A percentile compares a stretch with the other conserved stretches of the same genome.
Conservation (phyloP, 2,888 invertebrate species). For the Oxystoma pomonae region DNA sequence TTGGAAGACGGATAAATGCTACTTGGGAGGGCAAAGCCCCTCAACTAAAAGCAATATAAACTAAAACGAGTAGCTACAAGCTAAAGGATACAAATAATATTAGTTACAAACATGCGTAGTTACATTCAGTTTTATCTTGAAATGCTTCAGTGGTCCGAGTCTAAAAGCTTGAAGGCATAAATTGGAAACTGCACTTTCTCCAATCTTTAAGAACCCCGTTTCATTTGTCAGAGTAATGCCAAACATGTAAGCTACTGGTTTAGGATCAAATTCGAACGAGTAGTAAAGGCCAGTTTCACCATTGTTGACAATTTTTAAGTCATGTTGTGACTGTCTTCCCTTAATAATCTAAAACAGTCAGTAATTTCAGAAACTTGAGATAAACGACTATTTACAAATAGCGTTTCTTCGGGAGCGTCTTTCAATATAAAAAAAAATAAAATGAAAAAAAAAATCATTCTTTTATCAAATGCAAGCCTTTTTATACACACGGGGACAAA, state of each 20-base stretch:
- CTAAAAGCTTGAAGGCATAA: constrained; percentile 21
- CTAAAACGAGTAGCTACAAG: no score
- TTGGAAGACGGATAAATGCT: no score
- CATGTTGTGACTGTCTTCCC: constrained; percentile 17
- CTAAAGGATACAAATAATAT: constrained; percentile 4
- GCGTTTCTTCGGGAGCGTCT: no score
- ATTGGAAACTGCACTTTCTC: constrained; percentile 2
- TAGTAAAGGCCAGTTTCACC: constrained; percentile 30
- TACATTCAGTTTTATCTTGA: constrained; percentile 28
- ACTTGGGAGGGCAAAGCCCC: no score
- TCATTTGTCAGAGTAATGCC: constrained; percentile 19
- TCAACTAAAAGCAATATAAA: no score
- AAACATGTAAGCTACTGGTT: constrained; percentile 20
- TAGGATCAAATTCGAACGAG: constrained; percentile 23
- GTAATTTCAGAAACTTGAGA: no score
- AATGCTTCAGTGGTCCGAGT: constrained; percentile 20
- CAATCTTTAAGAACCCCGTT: constrained; percentile 26
- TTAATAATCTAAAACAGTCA: constrained; percentile 21
- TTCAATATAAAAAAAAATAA: no score
- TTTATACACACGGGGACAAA: no score
- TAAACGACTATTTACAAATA: no score
- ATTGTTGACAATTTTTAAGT: constrained; percentile 24
- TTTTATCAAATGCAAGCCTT: no score
- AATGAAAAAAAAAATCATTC: no score
- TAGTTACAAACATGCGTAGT: constrained; percentile 5